These are phyloP conservation scores for Recurvirostra avosetta DNA, from an alignment of 2,113 vertebrate species.

Conservation along the genomic window DNA sequence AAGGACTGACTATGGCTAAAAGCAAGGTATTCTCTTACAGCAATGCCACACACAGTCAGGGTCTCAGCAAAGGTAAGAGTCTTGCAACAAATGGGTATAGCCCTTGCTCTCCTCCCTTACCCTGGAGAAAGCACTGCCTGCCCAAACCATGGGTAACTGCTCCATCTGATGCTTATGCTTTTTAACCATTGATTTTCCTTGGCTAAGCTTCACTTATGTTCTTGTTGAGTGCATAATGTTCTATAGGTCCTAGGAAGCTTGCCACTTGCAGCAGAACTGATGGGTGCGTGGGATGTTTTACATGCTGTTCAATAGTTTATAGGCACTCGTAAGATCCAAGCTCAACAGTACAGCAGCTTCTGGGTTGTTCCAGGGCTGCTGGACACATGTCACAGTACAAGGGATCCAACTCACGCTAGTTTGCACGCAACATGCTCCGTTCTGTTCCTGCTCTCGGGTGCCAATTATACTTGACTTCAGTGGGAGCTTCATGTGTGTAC, in stretches of 20 bases:
- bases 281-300: neutral
- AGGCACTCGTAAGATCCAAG: neutral
- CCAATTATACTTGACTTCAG: conserved; percentile 29
- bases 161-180: neutral
- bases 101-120: neutral
- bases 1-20: neutral
- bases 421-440: neutral
- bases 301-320: neutral
- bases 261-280: neutral
- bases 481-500: conserved; percentile 18
- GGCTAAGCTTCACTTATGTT: neutral
- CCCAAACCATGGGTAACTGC: neutral
- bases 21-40: neutral
- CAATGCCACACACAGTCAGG: neutral
- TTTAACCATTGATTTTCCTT: conserved; percentile 1
- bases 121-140: neutral
- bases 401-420: neutral
- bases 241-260: conserved; percentile 12
- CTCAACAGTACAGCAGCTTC: neutral
- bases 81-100: neutral
- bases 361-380: conserved; percentile 19
- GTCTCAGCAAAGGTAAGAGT: neutral
- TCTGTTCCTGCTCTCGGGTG: neutral
- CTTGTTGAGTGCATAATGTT: neutral
- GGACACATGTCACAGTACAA: neutral